phyloP scores from a whole-genome alignment of 2,888 invertebrate species.

The Drosophila pegasa region DNA sequence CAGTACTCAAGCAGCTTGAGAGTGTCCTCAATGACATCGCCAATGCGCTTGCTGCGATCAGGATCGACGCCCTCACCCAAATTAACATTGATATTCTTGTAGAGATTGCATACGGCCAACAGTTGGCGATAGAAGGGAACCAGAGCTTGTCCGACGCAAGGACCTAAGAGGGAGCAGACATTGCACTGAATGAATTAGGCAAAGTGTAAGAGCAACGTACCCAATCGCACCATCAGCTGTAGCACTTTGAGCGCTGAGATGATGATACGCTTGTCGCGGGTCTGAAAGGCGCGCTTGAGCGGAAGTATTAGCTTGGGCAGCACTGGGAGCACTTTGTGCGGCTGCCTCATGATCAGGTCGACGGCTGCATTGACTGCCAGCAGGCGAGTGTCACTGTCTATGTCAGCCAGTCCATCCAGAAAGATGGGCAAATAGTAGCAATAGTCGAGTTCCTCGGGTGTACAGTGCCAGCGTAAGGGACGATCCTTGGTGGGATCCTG shows the following conservation, averaged over 20 bases:
- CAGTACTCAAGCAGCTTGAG: conserved; percentile 94
- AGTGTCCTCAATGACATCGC: conserved; percentile 96
- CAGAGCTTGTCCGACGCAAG: conserved; percentile 93
- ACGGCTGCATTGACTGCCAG: conserved; percentile 94
- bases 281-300: conserved; percentile 95
- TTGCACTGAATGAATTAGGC: too few relatives aligned
- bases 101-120: conserved; percentile 94
- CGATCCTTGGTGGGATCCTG: conserved; percentile 76
- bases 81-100: conserved; percentile 89
- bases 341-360: conserved; percentile 89
- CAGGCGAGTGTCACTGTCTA: conserved; percentile 91
- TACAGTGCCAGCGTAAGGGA: conserved; percentile 82
- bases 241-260: conserved; percentile 92
- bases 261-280: conserved; percentile 92
- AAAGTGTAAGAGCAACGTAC: conserved; percentile 82
- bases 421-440: conserved; percentile 97
- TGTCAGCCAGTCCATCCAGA: conserved; percentile 95
- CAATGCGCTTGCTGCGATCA: conserved; percentile 93
- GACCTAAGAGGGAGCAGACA: conserved; percentile 63
- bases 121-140: conserved; percentile 98
- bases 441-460: conserved; percentile 89
- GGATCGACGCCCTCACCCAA: conserved; percentile 95
- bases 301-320: conserved; percentile 96
- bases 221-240: conserved; percentile 93
- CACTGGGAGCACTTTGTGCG: conserved; percentile 88